Evolutionary conservation across 2,888 invertebrate genomes (phyloP).

Genomic region (Aspidapion aeneum): DNA sequence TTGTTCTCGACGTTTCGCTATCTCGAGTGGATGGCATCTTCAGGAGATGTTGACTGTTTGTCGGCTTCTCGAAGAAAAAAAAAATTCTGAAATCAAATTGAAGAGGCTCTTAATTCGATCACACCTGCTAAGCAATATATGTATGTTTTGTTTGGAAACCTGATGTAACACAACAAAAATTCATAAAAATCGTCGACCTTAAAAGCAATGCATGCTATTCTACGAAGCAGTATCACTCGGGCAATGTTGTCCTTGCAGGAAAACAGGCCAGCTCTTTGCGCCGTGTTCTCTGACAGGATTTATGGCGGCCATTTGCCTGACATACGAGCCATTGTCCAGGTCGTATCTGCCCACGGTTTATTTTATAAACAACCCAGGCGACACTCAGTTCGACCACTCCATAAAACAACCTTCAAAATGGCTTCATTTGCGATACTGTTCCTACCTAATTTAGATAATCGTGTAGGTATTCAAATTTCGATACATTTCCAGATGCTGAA

Average conservation of each 20-base stretch:
- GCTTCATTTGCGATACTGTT: slow-evolving; percentile 47
- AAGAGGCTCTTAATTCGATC: no score
- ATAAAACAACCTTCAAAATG: slow-evolving; percentile 50
- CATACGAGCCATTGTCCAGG: slow-evolving; percentile 46
- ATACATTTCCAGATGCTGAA: neutral
- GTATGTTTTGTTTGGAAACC: no score
- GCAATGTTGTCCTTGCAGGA: neutral
- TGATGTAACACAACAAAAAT: no score
- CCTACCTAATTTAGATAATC: slow-evolving; percentile 41
- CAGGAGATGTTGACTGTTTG: no score
- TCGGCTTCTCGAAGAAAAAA: no score
- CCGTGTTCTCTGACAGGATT: slow-evolving; percentile 39
- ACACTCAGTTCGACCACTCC: slow-evolving; percentile 51
- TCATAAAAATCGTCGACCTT: neutral
- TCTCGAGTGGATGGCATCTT: no score
- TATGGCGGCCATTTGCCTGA: slow-evolving; percentile 45
- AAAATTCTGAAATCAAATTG: no score
- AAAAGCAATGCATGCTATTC: neutral
- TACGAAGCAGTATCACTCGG: neutral
- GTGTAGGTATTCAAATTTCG: neutral
- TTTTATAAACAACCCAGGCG: slow-evolving; percentile 45
- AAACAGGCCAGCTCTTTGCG: no score
- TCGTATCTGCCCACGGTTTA: slow-evolving; percentile 45
- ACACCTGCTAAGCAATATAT: no score
- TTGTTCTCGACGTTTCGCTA: no score